Evolutionary conservation across 2,888 invertebrate species (phyloP), one percentile per base, ranked within the genome.

Genomic region (Scelioninae gen. 1): DNA sequence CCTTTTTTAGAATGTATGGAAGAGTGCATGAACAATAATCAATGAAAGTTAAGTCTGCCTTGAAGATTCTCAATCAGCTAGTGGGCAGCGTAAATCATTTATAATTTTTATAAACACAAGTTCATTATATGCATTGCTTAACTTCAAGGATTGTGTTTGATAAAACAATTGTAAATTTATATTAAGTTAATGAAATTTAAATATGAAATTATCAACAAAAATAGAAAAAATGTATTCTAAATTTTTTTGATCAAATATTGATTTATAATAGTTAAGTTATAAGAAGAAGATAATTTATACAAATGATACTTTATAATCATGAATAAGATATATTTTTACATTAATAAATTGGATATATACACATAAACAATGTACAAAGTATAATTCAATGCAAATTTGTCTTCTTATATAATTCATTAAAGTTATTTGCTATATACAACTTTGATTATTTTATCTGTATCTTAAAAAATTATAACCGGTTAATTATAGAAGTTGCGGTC

Each of bases 1-100:
- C 76, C 82, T 69, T 77, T 82, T 77, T 69, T 72, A 72, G 77
- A 66, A 77, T 60, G 72, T 72, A 53, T 45, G 47, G 9, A 82
- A 53, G 65, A 56, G 55, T 47, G 47, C 72, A 51, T 60, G 51
- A 76, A 82, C 82, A 82, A 82, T 82, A 72, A 58, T 82, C 76
- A 82, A 82, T 82, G 82, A 78, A 82, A 77, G 82, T 68, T 80
- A 74, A 82, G 55, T 68, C 81, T 71, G 60, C 75, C 81, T 78
- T 76, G 79, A 82, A 65, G 82, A 84, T 79, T 82, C 82, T 79
- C 84, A 82, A 68, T 82, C 72, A 76, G 60, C 60, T 60, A 63
- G 84, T 83, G 83, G 80, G 84, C 80, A 55, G 80, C 76, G 69
- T 53, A 80, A 69, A 84, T 82, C 76, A 82, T 75, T 74, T 85